Conservation (phyloP, 2,797 vertebrate species). For the Epinephelus malabaricus region DNA sequence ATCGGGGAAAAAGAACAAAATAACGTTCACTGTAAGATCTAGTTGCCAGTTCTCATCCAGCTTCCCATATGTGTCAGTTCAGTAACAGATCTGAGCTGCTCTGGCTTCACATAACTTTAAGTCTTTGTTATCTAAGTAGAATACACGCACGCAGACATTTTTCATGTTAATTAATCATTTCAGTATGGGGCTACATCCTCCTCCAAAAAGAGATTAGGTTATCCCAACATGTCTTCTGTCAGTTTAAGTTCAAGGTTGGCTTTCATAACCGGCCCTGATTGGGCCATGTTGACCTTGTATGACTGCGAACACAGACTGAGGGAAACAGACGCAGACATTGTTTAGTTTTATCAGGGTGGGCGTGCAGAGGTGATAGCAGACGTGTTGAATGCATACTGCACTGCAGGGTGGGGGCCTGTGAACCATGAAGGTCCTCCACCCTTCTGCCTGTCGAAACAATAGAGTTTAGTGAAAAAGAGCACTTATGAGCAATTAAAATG, state of each 20-base stretch:
- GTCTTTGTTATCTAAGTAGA: conserved; percentile 7
- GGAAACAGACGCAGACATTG: conserved; percentile 27
- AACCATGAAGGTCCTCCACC: conserved; percentile 18
- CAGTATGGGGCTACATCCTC: conserved; percentile 12
- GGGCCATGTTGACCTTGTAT: conserved; percentile 11
- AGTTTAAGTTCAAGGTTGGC: conserved; percentile 27
- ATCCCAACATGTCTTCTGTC: conserved; percentile 35
- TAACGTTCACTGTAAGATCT: neutral
- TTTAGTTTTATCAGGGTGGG: conserved; percentile 52
- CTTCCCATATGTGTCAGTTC: conserved; percentile 12
- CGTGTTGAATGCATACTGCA: conserved; percentile 30
- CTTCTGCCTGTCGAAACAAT: conserved; percentile 37
- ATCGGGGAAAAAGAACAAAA: neutral
- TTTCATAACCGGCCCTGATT: conserved; percentile 38
- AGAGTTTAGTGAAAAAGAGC: conserved; percentile 23
- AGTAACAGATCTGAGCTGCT: conserved; percentile 5
- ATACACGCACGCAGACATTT: conserved; percentile 12
- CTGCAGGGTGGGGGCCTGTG: conserved; percentile 5
- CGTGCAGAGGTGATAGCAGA: conserved; percentile 45
- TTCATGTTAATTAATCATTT: conserved; percentile 42
- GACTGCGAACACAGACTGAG: neutral
- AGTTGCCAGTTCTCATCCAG: conserved; percentile 23
- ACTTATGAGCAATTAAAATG: conserved; percentile 7
- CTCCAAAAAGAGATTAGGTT: conserved; percentile 40
- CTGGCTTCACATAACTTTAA: conserved; percentile 11